phyloP scores from a whole-genome alignment of 2,888 invertebrate genomes.

The Seira musarum region DNA sequence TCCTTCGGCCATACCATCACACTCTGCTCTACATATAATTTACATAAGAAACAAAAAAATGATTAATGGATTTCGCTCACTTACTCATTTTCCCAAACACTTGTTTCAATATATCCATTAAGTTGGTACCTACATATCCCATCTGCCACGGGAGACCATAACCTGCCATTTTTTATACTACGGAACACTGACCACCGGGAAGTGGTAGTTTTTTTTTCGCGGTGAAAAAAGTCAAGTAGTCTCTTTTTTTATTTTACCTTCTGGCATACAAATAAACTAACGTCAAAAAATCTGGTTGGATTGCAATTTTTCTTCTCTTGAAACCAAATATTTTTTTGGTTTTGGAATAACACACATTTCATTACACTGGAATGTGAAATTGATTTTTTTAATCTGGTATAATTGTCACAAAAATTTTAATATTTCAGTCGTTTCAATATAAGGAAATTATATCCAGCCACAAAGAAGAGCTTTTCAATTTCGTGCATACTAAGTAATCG shows the following conservation, averaged over 20 bases:
- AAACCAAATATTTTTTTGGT: too few species aligned
- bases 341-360: too few species aligned
- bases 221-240: neutral
- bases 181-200: slow-evolving; percentile 55
- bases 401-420: too few species aligned
- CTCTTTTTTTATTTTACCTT: slow-evolving; percentile 29
- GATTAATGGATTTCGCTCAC: slow-evolving; percentile 23
- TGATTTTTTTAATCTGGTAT: too few species aligned
- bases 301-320: too few species aligned
- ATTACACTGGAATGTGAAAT: too few species aligned
- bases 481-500: too few species aligned
- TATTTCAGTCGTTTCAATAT: too few species aligned
- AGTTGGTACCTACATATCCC: slow-evolving; percentile 10
- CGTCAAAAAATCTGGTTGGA: neutral
- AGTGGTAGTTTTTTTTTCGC: slow-evolving; percentile 23
- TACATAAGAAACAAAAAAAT: slow-evolving; percentile 7
- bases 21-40: neutral
- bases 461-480: too few species aligned
- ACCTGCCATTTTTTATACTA: slow-evolving; percentile 27
- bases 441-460: too few species aligned
- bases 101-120: neutral
- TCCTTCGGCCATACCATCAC: too few species aligned
- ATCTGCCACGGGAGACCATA: neutral
- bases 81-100: slow-evolving; percentile 21
- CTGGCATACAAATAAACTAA: slow-evolving; percentile 20